A percentile compares a stretch with the other conserved stretches of the same genome.
These are phyloP conservation scores for Elegia similella DNA, from an alignment of 2,888 invertebrate genomes.

Conservation along the genomic window DNA sequence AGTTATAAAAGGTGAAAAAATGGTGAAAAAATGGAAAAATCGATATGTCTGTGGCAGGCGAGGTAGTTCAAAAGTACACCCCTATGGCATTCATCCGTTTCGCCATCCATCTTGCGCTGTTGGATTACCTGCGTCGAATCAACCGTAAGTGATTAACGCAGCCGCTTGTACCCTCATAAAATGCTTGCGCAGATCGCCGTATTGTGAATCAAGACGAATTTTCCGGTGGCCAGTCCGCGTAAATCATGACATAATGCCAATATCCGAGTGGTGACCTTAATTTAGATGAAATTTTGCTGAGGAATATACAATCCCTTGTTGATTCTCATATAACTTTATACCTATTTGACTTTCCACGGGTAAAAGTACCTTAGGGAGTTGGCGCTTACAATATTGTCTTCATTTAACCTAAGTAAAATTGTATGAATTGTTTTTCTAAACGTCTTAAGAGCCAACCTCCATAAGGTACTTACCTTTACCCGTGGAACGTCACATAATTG, in stretches of 20 bases:
- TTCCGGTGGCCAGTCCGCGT: constrained; percentile 14
- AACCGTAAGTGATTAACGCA: constrained; percentile 41
- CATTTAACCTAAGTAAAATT: no score
- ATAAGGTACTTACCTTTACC: no score
- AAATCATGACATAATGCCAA: constrained; percentile 18
- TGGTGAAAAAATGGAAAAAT: no score
- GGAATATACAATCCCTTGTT: background rate
- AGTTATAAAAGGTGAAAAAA: no score
- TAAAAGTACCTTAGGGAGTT: no score
- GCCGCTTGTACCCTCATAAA: constrained; percentile 44
- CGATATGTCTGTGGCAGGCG: no score
- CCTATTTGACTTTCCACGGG: no score
- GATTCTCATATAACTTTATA: background rate
- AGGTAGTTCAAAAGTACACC: no score
- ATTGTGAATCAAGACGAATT: constrained; percentile 23
- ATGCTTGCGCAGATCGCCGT: constrained; percentile 29
- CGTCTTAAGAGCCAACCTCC: no score
- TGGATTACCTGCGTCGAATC: constrained; percentile 36
- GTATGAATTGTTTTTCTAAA: no score
- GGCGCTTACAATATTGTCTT: no score
- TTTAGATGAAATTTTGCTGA: background rate
- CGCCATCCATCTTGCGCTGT: constrained; percentile 45
- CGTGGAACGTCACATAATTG: no score
- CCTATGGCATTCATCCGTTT: constrained; percentile 30
- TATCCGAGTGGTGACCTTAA: background rate